Percentiles rank a stretch among this genome's conserved stretches.
Evolutionary conservation across 2,797 vertebrate genomes (phyloP).

Genomic region (Pantherophis alleghaniensis): DNA sequence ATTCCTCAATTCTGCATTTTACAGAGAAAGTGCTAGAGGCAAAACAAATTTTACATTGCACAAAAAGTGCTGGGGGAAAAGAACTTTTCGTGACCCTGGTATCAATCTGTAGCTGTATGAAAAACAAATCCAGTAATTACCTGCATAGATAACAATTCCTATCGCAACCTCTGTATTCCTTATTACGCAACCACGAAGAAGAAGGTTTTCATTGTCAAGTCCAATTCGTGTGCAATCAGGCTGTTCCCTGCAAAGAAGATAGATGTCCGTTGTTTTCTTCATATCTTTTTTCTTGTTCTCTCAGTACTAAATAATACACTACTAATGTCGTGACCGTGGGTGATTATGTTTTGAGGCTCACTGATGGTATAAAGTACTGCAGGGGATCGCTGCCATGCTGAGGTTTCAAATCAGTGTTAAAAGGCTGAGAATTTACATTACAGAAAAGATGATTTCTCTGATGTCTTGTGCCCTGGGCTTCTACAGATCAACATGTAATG

Average conservation of each 20-base stretch:
- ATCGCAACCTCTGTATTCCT: conserved; percentile 85
- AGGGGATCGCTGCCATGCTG: not conserved
- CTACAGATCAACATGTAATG: not conserved
- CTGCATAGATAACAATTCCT: conserved; percentile 94
- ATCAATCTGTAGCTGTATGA: not conserved
- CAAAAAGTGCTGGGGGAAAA: not conserved
- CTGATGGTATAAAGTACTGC: not conserved
- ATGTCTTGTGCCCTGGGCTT: not conserved
- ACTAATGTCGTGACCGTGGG: not conserved
- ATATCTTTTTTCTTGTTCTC: not conserved
- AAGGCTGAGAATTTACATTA: not conserved
- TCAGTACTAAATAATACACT: not conserved
- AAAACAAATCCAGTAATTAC: conserved; percentile 65
- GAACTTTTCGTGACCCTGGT: not conserved
- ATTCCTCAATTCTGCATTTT: not conserved
- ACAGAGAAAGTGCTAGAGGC: not conserved
- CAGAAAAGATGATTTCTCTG: not conserved
- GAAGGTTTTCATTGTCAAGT: conserved; percentile 86
- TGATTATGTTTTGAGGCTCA: not conserved
- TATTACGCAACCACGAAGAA: conserved; percentile 90
- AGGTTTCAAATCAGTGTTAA: not conserved
- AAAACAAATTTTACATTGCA: not conserved
- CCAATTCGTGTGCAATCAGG: conserved; percentile 81
- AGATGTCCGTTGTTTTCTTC: not conserved
- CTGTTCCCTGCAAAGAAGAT: conserved; percentile 78